A percentile compares a stretch with the other conserved stretches of the same genome.
phyloP scores from a whole-genome alignment of 2,797 vertebrate genomes.

The Mus caroli region DNA sequence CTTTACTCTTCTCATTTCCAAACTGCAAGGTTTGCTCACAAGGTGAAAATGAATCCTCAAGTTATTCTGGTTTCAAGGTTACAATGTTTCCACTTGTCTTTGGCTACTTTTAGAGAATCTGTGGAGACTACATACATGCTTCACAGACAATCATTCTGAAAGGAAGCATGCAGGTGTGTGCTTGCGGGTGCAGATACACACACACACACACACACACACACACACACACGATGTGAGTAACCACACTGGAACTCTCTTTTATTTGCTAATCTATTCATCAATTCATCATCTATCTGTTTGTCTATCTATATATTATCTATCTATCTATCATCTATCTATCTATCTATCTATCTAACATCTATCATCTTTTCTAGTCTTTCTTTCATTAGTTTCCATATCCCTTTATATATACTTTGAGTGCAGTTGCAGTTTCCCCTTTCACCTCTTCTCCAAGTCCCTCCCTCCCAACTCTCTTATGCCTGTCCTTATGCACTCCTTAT shows the following conservation, averaged over 20 bases:
- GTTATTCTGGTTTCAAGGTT: slow-evolving; percentile 79
- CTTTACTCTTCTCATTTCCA: slow-evolving; percentile 53
- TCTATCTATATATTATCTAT: too few relatives aligned
- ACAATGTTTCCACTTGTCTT: slow-evolving; percentile 70
- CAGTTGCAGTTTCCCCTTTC: neutral
- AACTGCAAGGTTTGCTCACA: slow-evolving; percentile 75
- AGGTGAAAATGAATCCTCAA: slow-evolving; percentile 80
- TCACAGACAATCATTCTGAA: slow-evolving; percentile 66
- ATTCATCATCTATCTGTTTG: neutral
- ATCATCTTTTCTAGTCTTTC: neutral
- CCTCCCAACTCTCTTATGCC: neutral
- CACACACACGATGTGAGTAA: slow-evolving; percentile 27
- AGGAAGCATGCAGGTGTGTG: slow-evolving; percentile 49
- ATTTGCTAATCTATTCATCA: neutral
- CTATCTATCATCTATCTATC: neutral
- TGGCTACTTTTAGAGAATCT: slow-evolving; percentile 47
- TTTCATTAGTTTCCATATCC: neutral
- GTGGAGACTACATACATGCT: slow-evolving; percentile 61
- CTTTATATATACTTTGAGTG: neutral
- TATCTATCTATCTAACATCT: neutral
- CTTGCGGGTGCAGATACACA: slow-evolving; percentile 62
- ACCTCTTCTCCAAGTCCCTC: neutral
- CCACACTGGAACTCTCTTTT: slow-evolving; percentile 49
- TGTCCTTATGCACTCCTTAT: neutral
- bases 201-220: slow-evolving; percentile 35